Base-by-base conservation (phyloP, 92 coral and sea anemone genomes). In the Actinostola sp. region DNA sequence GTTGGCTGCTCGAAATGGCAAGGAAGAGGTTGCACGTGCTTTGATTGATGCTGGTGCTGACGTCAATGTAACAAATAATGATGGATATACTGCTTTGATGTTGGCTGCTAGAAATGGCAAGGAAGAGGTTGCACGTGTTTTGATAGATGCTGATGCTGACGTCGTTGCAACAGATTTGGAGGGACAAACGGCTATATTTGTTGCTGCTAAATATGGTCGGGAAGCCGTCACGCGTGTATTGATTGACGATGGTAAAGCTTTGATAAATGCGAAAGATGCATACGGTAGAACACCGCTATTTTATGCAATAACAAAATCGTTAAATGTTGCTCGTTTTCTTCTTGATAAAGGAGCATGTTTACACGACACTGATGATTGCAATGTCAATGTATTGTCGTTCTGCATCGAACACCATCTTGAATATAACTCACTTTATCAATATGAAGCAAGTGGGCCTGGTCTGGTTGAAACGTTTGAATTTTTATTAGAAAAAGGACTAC, bases 241-340 rank as follows among this genome's bases (percentile, higher is more conserved):
- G 50, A 38, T 52, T 35, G 52, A 55, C 4, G 34, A 8, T 8
- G 65, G 51, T 35, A n/a, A n/a, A n/a, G 53, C 54, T 0, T 23
- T 27, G 26, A n/a, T 34, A 17, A 54, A 70, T 20, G 23, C 44
- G 19, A 4, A 8, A 14, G 64, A 43, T 31, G 12, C 3, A 0
- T 3, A 4, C 21, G 79, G 79, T 1, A 43, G 36, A 11, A 72
- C 79, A 0, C 46, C 70, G 2, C 45, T 72, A 30, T 59, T 45
- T 17, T 41, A 26, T 60, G 61, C 79, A 1, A 20, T 48, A 29
- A 12, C 26, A 4, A 1, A 30, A 57, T 11, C 2, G 7, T 21
- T 50, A 8, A 17, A 35, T 9, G 35, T 15, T 0, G 50, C 33
- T 24, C 48, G 50, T 34, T 13, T 63, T 7, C 69, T 63, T 30